Conservation (phyloP, 1,140 invertebrate genomes). For the Drosophila melanogaster region Release_6_plus_ISO1_MT NT_033777.3:30333001-30333500, state of each 20-base stretch:
- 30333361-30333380: slow-evolving; percentile 61
- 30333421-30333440: slow-evolving; percentile 50
- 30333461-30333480: slow-evolving; percentile 55
- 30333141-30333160: slow-evolving; percentile 57
- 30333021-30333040: slow-evolving; percentile 77
- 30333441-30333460: slow-evolving; percentile 36
- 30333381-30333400: slow-evolving; percentile 39
- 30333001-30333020: slow-evolving; percentile 73
- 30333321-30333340: slow-evolving; percentile 18
- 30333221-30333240: slow-evolving; percentile 48
- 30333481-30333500: slow-evolving; percentile 62
- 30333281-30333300: slow-evolving; percentile 32
- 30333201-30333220: slow-evolving; percentile 59
- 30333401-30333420: slow-evolving; percentile 31
- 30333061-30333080: slow-evolving; percentile 39
- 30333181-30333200: slow-evolving; percentile 39
- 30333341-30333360: slow-evolving; percentile 47
- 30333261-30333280: neutral
- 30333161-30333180: slow-evolving; percentile 75
- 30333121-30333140: slow-evolving; percentile 21
- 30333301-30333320: slow-evolving; percentile 58
- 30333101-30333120: neutral
- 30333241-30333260: slow-evolving; percentile 17
- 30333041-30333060: slow-evolving; percentile 60
- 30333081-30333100: slow-evolving; percentile 12